Percentiles rank a stretch among this genome's conserved stretches.
phyloP scores from a whole-genome alignment of 2,797 vertebrate genomes.

The Setipinna tenuifilis region DNA sequence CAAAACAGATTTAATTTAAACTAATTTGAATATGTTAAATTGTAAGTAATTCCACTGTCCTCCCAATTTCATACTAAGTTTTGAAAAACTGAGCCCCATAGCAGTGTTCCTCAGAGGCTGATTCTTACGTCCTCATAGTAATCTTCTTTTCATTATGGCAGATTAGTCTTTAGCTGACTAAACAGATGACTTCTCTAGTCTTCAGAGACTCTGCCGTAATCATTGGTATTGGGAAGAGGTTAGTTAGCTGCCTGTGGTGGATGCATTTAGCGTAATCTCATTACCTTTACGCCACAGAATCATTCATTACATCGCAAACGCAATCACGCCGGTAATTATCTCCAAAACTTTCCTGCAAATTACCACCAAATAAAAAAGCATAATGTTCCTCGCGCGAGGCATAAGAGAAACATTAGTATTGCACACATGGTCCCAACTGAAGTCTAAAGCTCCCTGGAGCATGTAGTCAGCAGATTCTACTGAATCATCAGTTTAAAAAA shows the following conservation, averaged over 20 bases:
- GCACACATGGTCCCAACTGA: not conserved
- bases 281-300: not conserved
- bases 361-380: not conserved
- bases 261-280: not conserved
- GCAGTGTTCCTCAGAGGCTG: not conserved
- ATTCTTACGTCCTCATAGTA: not conserved
- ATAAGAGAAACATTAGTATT: not conserved
- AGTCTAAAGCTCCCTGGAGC: not conserved
- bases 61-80: not conserved
- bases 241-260: not conserved
- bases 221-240: not conserved
- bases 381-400: not conserved
- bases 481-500: not conserved
- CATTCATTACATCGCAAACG: not conserved
- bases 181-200: not conserved
- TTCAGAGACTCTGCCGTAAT: not conserved
- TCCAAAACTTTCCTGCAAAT: not conserved
- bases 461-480: not conserved
- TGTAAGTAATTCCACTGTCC: constrained; percentile 14
- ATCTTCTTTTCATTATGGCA: not conserved
- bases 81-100: not conserved
- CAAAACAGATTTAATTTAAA: not conserved
- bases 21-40: constrained; percentile 21
- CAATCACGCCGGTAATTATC: not conserved
- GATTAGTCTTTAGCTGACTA: not conserved